phyloP scores from a whole-genome alignment of 2,797 vertebrate species.

The Nannoperca obscura region DNA sequence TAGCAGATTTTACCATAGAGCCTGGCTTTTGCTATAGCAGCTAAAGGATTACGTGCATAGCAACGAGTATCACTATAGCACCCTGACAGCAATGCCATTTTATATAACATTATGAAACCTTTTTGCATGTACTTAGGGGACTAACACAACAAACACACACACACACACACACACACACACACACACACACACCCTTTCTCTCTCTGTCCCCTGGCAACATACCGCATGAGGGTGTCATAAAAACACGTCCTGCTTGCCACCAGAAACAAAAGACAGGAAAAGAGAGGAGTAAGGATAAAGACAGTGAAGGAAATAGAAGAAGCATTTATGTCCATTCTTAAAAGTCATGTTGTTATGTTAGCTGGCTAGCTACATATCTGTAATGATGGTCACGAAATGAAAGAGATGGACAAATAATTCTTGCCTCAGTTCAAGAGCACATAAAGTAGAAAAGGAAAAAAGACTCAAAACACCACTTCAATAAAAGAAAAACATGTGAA shows the following conservation, averaged over 20 bases:
- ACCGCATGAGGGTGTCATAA: conserved; percentile 88
- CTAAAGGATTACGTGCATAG: conserved; percentile 67
- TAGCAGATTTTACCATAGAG: conserved; percentile 50
- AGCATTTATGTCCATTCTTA: conserved; percentile 35
- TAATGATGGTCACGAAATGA: conserved; percentile 11
- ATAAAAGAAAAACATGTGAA: not conserved
- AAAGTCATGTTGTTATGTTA: conserved; percentile 13
- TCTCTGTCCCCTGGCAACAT: conserved; percentile 78
- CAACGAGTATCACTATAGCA: conserved; percentile 62
- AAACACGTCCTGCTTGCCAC: conserved; percentile 86
- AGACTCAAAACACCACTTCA: not conserved
- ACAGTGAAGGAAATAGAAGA: conserved; percentile 61
- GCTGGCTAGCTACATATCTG: conserved; percentile 10
- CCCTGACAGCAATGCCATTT: conserved; percentile 56
- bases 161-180: conserved; percentile 12
- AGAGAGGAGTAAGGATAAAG: conserved; percentile 63
- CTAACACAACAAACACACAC: conserved; percentile 21
- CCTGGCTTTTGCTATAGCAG: conserved; percentile 54
- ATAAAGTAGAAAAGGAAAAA: conserved; percentile 4
- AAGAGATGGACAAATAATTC: conserved; percentile 21
- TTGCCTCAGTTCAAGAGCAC: conserved; percentile 5
- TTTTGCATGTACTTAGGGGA: conserved; percentile 27
- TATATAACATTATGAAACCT: conserved; percentile 60
- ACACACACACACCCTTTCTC: conserved; percentile 32
- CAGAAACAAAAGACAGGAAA: conserved; percentile 71